These are phyloP conservation scores for Erithacus rubecula DNA, from an alignment of 2,797 vertebrate species.

Conservation along the genomic window DNA sequence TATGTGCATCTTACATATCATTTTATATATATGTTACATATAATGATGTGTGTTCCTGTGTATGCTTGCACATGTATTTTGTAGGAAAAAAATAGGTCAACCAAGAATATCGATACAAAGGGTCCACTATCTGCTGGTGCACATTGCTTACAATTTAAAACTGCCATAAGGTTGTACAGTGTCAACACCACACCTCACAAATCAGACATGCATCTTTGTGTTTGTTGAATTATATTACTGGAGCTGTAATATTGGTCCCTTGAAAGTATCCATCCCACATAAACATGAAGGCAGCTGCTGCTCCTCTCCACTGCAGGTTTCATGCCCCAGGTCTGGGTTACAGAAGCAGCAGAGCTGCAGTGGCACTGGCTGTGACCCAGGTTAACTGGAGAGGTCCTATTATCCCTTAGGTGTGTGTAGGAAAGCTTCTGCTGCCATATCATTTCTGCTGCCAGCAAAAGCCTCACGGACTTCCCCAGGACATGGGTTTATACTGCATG, in stretches of 20 bases:
- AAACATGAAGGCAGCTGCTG: neutral
- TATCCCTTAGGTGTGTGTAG: accelerated
- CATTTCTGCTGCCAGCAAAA: neutral
- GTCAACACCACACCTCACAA: neutral
- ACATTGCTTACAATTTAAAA: accelerated
- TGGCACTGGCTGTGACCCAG: neutral
- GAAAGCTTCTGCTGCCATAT: neutral
- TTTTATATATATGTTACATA: neutral
- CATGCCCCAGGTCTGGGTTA: neutral
- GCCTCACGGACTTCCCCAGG: neutral
- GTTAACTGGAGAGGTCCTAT: neutral
- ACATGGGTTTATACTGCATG: neutral
- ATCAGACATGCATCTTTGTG: neutral
- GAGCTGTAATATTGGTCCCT: neutral
- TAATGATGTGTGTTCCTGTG: accelerated
- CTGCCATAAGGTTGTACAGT: neutral
- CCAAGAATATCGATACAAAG: neutral
- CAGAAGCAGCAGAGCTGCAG: neutral
- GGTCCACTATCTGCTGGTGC: neutral
- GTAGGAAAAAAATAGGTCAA: neutral
- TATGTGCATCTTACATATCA: neutral
- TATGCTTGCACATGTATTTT: accelerated
- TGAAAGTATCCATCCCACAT: accelerated
- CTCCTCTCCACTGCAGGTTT: neutral
- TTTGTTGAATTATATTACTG: neutral